Percentiles rank a stretch among this genome's conserved stretches.
These are phyloP conservation scores for Tetramorium bicarinatum DNA, from an alignment of 2,888 invertebrate genomes.

Conservation along the genomic window DNA sequence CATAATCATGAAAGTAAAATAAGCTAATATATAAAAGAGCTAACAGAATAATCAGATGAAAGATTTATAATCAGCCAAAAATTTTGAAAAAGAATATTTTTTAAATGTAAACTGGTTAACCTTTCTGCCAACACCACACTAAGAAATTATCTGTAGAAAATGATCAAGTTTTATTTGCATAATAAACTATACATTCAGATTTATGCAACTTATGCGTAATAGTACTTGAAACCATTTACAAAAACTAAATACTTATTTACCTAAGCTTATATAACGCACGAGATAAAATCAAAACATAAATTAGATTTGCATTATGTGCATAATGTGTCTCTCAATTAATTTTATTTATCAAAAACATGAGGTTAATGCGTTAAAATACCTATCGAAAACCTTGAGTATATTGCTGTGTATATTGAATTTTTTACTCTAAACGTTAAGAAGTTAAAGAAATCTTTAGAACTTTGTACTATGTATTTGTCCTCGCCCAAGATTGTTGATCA, in stretches of 20 bases:
- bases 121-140: not conserved
- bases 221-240: not conserved
- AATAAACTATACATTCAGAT: not conserved
- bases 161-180: not conserved
- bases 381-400: not conserved
- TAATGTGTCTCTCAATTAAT: not conserved
- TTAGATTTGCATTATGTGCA: not conserved
- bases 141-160: not conserved
- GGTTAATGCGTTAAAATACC: not conserved
- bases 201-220: not conserved
- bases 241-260: not conserved
- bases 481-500: not conserved
- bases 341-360: not conserved
- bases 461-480: not conserved
- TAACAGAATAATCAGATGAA: not conserved
- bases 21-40: not conserved
- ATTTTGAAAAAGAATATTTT: not conserved
- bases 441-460: not conserved
- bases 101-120: not conserved
- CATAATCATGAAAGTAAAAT: not conserved
- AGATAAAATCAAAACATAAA: not conserved
- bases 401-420: too few relatives aligned
- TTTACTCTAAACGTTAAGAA: not conserved
- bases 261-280: not conserved
- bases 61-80: not conserved